These are phyloP conservation scores for Aurelia coerulea DNA, from an alignment of 30 jellyfish, hydroid and myxozoan genomes.

Conservation along the genomic window DNA sequence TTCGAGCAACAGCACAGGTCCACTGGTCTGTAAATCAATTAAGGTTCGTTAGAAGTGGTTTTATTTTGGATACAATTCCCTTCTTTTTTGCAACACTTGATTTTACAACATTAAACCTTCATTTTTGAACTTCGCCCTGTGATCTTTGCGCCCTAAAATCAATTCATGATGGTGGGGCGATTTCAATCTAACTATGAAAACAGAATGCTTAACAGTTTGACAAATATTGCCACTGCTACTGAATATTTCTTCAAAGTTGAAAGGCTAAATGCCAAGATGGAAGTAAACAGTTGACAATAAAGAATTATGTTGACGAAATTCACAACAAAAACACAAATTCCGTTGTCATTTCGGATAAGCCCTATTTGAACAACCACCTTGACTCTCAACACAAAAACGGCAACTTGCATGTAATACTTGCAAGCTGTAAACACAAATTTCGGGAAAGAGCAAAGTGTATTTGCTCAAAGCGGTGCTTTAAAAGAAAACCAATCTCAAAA, in stretches of 20 bases:
- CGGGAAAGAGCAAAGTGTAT: constrained; percentile 42
- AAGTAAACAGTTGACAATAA: constrained; percentile 67
- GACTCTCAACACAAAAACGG: constrained; percentile 25
- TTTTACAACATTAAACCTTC: no score
- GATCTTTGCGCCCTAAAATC: constrained; percentile 14
- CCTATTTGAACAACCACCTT: constrained; percentile 66
- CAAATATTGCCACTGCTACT: constrained; percentile 68
- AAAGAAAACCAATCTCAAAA: constrained; percentile 29
- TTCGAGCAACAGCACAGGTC: neutral
- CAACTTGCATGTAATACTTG: constrained; percentile 72
- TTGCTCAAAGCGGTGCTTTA: constrained; percentile 42
- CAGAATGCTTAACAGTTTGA: constrained; percentile 45
- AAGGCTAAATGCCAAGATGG: constrained; percentile 54
- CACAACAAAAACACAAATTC: constrained; percentile 55
- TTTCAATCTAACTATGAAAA: constrained; percentile 9
- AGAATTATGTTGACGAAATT: constrained; percentile 37
- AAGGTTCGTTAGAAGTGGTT: no score
- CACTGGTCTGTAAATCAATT: no score
- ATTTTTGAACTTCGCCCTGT: neutral
- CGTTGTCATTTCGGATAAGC: constrained; percentile 51
- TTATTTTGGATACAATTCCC: no score
- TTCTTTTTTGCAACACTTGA: no score
- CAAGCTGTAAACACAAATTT: constrained; percentile 49
- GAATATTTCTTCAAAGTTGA: constrained; percentile 43
- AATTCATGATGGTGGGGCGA: constrained; percentile 13